Conservation (phyloP, 1,140 invertebrate genomes). For the Aricia agestis region DNA sequence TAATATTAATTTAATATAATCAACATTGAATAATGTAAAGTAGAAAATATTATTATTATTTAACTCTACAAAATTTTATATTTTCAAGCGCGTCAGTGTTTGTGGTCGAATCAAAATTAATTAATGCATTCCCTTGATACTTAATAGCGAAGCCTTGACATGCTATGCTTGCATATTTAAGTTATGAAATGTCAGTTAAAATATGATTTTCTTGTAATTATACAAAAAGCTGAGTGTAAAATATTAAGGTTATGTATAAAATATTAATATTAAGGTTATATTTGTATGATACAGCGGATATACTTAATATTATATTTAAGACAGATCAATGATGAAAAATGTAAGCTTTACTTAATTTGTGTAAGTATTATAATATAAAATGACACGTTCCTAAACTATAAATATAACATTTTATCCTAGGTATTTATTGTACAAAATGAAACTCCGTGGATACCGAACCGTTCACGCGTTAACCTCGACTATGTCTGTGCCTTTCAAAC, state of each 20-base stretch:
- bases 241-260: too few species aligned
- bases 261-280: not conserved
- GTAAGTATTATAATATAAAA: too few species aligned
- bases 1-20: too few species aligned
- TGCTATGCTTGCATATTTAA: not conserved
- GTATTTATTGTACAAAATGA: too few species aligned
- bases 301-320: not conserved
- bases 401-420: too few species aligned
- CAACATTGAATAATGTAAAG: too few species aligned
- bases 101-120: constrained; percentile 9
- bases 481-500: too few species aligned
- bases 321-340: too few species aligned
- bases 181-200: not conserved
- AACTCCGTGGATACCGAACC: too few species aligned
- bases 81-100: not conserved
- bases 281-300: not conserved
- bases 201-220: not conserved
- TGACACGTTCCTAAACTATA: too few species aligned
- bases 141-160: not conserved
- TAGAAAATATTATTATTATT: not conserved
- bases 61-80: not conserved
- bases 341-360: too few species aligned
- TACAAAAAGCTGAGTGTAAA: not conserved
- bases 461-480: too few species aligned
- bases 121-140: constrained; percentile 3